Percentiles rank a stretch among this genome's conserved stretches.
Conservation (phyloP, 2,797 vertebrate genomes). For the Crax fasciolata region DNA sequence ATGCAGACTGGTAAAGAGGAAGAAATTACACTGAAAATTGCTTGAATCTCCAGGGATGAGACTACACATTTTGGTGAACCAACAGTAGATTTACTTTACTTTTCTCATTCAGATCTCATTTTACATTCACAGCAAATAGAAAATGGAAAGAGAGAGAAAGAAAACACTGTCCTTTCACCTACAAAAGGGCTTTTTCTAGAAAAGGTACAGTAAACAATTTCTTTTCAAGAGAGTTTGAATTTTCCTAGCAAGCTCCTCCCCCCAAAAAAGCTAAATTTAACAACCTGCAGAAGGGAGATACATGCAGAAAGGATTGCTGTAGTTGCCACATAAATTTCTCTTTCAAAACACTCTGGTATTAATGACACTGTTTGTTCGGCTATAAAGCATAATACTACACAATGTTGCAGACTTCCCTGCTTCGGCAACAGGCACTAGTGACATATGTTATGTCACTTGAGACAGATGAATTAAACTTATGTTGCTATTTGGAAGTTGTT, state of each 20-base stretch:
- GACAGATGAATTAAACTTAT: constrained; percentile 73
- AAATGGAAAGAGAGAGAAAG: neutral
- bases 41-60: neutral
- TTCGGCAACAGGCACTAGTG: constrained; percentile 34
- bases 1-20: neutral
- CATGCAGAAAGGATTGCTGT: neutral
- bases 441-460: constrained; percentile 69
- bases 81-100: neutral
- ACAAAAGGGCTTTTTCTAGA: neutral
- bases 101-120: neutral
- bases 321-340: neutral
- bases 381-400: constrained; percentile 2
- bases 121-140: neutral
- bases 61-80: neutral
- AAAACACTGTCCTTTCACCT: neutral
- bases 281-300: neutral
- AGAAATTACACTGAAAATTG: neutral
- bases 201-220: neutral
- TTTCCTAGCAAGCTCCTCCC: neutral
- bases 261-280: neutral
- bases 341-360: neutral
- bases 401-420: neutral
- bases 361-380: neutral
- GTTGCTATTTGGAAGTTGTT: constrained; percentile 66
- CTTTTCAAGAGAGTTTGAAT: neutral